phyloP scores from a whole-genome alignment of 2,113 vertebrate species.

The Anarhynchus alexandrinus region DNA sequence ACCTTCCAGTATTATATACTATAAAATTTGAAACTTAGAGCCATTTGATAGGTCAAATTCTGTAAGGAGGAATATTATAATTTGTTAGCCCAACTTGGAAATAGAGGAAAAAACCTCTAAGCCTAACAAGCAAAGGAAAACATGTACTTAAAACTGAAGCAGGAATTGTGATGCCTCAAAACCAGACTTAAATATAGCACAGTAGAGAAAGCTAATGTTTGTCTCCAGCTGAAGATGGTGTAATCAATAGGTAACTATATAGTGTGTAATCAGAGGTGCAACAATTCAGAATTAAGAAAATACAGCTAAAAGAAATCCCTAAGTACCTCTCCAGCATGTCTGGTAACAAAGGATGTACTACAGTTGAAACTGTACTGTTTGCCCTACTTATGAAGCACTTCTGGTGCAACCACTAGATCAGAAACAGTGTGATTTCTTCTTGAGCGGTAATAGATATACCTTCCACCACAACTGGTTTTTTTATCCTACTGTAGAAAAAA shows the following conservation, averaged over 20 bases:
- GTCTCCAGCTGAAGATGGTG: neutral
- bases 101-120: neutral
- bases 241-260: neutral
- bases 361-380: neutral
- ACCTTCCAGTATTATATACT: neutral
- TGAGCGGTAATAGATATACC: neutral
- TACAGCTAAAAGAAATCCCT: neutral
- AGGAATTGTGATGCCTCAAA: neutral
- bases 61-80: neutral
- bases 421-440: neutral
- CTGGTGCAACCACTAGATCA: neutral
- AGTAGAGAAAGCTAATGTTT: neutral
- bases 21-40: neutral
- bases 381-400: neutral
- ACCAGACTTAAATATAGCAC: neutral
- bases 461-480: neutral
- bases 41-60: neutral
- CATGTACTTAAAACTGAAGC: neutral
- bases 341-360: neutral
- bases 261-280: neutral
- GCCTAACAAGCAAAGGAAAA: neutral
- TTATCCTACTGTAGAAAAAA: neutral
- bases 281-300: neutral
- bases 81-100: neutral
- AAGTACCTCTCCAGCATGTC: neutral